Evolutionary conservation across 2,888 invertebrate genomes (phyloP).

Genomic region (Temnothorax unifasciatus): DNA sequence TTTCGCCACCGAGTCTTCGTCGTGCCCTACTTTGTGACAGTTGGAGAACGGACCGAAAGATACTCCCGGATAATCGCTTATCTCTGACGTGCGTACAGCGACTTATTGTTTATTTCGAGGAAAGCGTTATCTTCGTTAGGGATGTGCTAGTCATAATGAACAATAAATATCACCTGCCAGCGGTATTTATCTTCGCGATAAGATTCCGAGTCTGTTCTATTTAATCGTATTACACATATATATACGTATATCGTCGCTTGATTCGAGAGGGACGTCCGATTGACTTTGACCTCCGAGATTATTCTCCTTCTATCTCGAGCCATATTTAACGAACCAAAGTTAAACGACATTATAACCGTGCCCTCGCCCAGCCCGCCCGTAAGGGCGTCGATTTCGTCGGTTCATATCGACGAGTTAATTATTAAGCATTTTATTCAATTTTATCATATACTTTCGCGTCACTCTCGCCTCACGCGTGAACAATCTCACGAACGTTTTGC

Average conservation of each 20-base stretch:
- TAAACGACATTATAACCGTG: not conserved
- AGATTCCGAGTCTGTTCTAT: not conserved
- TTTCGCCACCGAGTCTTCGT: not conserved
- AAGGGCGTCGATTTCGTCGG: not conserved
- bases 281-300: constrained; percentile 6
- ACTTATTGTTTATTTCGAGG: constrained; percentile 28
- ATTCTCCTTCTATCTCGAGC: not conserved
- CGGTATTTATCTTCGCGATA: constrained; percentile 17
- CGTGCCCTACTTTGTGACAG: not conserved
- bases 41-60: not conserved
- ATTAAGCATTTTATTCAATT: not conserved
- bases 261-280: not conserved
- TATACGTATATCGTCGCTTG: not conserved
- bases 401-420: not conserved
- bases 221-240: not conserved
- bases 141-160: not conserved
- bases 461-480: too few species aligned
- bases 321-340: constrained; percentile 9
- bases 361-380: not conserved
- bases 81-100: constrained; percentile 35
- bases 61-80: constrained; percentile 25
- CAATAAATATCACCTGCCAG: constrained; percentile 21
- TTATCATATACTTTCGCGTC: not conserved
- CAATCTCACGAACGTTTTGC: not conserved
- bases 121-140: not conserved